A percentile compares a stretch with the other conserved stretches of the same genome.
phyloP scores from a whole-genome alignment of 2,797 vertebrate genomes.

The Esox masquinongy region DNA sequence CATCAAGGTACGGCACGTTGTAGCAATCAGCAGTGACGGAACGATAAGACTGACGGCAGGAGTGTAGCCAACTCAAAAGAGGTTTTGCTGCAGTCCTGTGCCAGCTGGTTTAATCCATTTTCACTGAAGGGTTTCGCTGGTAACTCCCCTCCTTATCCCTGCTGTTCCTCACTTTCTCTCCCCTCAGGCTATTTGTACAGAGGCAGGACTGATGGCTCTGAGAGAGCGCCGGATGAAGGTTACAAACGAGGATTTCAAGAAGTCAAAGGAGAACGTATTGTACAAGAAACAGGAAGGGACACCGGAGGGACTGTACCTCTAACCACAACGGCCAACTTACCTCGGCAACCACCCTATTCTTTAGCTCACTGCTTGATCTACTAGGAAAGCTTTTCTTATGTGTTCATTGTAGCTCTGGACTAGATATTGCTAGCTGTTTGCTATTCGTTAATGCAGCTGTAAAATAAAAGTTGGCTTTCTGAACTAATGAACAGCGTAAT shows the following conservation, averaged over 20 bases:
- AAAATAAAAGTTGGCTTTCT: background rate
- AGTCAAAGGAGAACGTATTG: slow-evolving; percentile 97
- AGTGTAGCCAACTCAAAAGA: background rate
- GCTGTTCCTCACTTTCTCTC: slow-evolving; percentile 6
- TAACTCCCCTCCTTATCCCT: background rate
- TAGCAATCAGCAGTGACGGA: background rate
- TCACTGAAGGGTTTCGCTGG: background rate
- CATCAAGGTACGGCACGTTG: slow-evolving; percentile 82
- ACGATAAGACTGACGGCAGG: background rate
- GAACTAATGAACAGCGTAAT: background rate
- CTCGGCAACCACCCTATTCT: background rate
- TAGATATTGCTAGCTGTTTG: background rate
- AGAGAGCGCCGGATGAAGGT: slow-evolving; percentile 98
- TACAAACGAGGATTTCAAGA: slow-evolving; percentile 99
- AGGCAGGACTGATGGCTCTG: slow-evolving; percentile 96
- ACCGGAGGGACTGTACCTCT: slow-evolving; percentile 96
- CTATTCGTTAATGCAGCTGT: background rate
- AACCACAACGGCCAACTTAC: slow-evolving; percentile 38
- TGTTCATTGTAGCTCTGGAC: background rate
- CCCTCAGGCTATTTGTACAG: slow-evolving; percentile 93
- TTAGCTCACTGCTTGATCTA: background rate
- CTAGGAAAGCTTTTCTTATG: background rate
- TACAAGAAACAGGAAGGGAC: slow-evolving; percentile 99
- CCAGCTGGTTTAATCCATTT: background rate
- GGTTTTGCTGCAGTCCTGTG: background rate